Evolutionary conservation across 2,888 invertebrate genomes (phyloP), one percentile per base, ranked within the genome.

Genomic region (Actias luna): DNA sequence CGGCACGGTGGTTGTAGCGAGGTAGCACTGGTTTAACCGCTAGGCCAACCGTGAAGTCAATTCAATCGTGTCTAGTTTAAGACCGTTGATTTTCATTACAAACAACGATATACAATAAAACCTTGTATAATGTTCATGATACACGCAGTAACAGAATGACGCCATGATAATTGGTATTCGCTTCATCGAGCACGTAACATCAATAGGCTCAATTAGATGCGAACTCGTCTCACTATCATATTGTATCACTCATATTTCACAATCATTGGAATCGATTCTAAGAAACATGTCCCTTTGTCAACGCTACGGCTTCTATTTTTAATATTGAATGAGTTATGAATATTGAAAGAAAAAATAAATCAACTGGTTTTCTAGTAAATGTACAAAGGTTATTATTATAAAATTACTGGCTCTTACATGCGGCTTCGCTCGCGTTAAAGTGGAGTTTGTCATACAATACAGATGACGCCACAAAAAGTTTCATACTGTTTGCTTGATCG

Each of bases 161-260:
- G 22, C 29, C 50, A 60, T 22, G 16, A 58, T 50, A 50, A 61
- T 64, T 61, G 64, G 64, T 58, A 64, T 64, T 64, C 64, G 59
- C 31, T 29, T 63, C 59, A 39, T 39, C 52, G 50, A 55, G 50
- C 35, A 18, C 5, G 22, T 16, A 52, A 36, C 64, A 64, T 74
- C 74, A 75, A 74, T 74, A 73, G 67, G 67, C 67, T 73, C 71
- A 76, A 76, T 71, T 68, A 69, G 59, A 60, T 42, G 63, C 22
- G 60, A 65, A 63, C 65, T 61, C 55, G 63, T 36, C 50, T 63
- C 69, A 67, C 68, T 59, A 66, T 65, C 70, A 67, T 65, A 69
- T 73, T 64, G 69, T 60, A 65, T 66, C 73, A 74, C 75, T 77
- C 72, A 71, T 62, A 61, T 67, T 70, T 65, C 68, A 69, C 76